Conservation (phyloP, 1,140 invertebrate species). For the Euura lappo region DNA sequence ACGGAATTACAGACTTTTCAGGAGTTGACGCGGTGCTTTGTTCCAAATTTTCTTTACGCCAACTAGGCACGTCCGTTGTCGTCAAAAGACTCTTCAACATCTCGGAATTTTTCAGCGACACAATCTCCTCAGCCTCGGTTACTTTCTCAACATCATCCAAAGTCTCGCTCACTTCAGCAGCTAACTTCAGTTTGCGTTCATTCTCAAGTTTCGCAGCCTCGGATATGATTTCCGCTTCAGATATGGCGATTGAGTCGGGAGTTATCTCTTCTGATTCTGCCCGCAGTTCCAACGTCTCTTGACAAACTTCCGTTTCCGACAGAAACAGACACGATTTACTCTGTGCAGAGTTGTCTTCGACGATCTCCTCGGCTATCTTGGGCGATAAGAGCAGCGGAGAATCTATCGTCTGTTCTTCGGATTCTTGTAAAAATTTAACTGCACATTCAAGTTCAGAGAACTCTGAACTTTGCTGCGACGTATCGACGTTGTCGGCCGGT, state of each 20-base stretch:
- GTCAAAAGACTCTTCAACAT: background rate
- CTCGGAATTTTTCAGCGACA: background rate
- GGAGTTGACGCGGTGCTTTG: background rate
- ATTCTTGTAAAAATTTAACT: slow-evolving; percentile 55
- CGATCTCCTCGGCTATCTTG: slow-evolving; percentile 36
- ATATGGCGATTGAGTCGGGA: slow-evolving; percentile 52
- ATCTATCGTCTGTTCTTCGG: slow-evolving; percentile 48
- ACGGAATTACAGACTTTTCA: background rate
- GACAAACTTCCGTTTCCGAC: slow-evolving; percentile 37
- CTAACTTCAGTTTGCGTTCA: slow-evolving; percentile 43
- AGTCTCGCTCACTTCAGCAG: slow-evolving; percentile 19
- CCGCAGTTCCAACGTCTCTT: slow-evolving; percentile 35
- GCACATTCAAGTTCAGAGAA: slow-evolving; percentile 53
- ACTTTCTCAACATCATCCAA: background rate
- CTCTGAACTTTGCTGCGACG: slow-evolving; percentile 35
- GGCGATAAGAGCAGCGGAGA: slow-evolving; percentile 34
- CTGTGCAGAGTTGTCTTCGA: slow-evolving; percentile 31
- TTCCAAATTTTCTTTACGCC: background rate
- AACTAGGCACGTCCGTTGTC: background rate
- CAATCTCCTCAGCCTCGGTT: background rate
- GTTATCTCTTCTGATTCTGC: slow-evolving; percentile 34
- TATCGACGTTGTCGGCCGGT: slow-evolving; percentile 21
- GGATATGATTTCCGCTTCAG: slow-evolving; percentile 57
- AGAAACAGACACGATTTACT: slow-evolving; percentile 36
- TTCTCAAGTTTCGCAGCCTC: slow-evolving; percentile 56